These are phyloP conservation scores for Brassicogethes aeneus DNA, from an alignment of 2,888 invertebrate genomes.

Conservation along the genomic window DNA sequence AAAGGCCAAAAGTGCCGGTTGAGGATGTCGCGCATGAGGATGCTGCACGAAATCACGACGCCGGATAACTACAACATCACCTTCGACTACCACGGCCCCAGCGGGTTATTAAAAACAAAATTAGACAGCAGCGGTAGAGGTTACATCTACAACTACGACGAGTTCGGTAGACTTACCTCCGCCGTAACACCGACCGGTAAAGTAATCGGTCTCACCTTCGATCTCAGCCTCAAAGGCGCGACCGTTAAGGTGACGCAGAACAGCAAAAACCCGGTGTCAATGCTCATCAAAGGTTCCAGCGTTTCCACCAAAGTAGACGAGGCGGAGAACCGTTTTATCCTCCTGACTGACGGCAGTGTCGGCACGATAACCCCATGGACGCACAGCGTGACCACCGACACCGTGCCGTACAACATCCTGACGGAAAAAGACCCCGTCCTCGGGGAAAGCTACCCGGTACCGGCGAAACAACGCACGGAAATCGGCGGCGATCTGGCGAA, in stretches of 20 bases:
- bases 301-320: conserved; percentile 77
- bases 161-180: conserved; percentile 83
- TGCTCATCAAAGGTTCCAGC: conserved; percentile 80
- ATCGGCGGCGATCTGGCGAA: conserved; percentile 86
- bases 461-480: conserved; percentile 83
- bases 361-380: conserved; percentile 76
- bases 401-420: conserved; percentile 81
- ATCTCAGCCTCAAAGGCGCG: conserved; percentile 85
- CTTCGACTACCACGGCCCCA: conserved; percentile 87
- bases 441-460: conserved; percentile 81
- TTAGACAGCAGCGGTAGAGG: conserved; percentile 84
- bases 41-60: conserved; percentile 82
- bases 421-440: conserved; percentile 81
- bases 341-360: conserved; percentile 76
- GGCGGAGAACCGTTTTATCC: conserved; percentile 70
- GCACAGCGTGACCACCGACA: conserved; percentile 82
- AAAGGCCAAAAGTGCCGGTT: conserved; percentile 87
- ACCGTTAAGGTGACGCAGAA: conserved; percentile 78
- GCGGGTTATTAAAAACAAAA: conserved; percentile 81
- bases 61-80: conserved; percentile 91
- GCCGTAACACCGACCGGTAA: conserved; percentile 95
- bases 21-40: conserved; percentile 86
- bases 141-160: conserved; percentile 90
- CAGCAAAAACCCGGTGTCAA: conserved; percentile 71
- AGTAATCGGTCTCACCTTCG: conserved; percentile 78